Conservation (phyloP, 1,140 invertebrate species). For the Condylostylus longicornis region DNA sequence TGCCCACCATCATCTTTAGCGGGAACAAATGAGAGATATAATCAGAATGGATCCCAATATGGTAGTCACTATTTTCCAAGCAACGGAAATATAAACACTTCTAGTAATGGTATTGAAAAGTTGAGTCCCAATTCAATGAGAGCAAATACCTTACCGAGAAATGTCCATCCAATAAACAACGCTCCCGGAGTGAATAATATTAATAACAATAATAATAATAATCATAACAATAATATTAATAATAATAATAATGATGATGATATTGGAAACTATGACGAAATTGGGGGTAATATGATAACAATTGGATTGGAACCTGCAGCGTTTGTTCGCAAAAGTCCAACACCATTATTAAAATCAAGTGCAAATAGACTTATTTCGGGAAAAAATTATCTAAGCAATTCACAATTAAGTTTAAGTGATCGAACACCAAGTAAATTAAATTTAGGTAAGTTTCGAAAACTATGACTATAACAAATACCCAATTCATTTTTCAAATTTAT, state of each 20-base stretch:
- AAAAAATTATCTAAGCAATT: conserved; percentile 7
- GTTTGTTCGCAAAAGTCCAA: conserved; percentile 41
- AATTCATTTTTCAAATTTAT: no score
- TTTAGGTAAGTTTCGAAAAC: no score
- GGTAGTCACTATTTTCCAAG: conserved; percentile 15
- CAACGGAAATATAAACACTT: neutral
- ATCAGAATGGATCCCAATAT: conserved; percentile 14
- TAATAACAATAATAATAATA: no score
- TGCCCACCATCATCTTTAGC: conserved; percentile 16
- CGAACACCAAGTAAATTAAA: conserved; percentile 21
- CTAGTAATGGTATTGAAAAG: conserved; percentile 5
- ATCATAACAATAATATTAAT: no score
- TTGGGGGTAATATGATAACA: conserved; percentile 28
- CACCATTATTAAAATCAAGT: conserved; percentile 32
- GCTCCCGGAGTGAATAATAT: no score
- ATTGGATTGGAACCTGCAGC: conserved; percentile 38
- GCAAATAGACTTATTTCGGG: neutral
- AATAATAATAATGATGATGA: conserved; percentile 33
- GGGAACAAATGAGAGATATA: neutral
- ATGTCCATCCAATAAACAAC: no score
- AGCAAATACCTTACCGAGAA: conserved; percentile 53
- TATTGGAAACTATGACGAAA: conserved; percentile 16
- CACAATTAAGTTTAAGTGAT: conserved; percentile 13
- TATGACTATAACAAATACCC: no score
- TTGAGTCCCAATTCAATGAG: conserved; percentile 28